Conservation (phyloP, 2,888 invertebrate species). For the Drosophila paranaensis region DNA sequence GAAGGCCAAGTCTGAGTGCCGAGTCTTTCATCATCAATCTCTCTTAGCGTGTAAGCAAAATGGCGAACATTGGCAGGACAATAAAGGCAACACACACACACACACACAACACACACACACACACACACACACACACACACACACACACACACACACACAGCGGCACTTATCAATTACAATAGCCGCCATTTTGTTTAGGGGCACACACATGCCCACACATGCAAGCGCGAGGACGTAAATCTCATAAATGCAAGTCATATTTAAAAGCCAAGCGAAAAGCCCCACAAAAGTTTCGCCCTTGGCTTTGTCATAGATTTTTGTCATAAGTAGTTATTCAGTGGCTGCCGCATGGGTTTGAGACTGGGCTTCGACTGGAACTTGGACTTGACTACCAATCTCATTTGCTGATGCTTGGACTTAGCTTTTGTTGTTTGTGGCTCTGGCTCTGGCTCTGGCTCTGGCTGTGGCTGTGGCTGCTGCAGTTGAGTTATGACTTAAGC, state of each 20-base stretch:
- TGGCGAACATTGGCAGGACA: conserved; percentile 61
- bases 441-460: conserved; percentile 13
- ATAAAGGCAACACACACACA: conserved; percentile 36
- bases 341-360: conserved; percentile 11
- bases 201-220: conserved; percentile 1
- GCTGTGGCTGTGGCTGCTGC: conserved; percentile 44
- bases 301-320: conserved; percentile 62
- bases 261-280: conserved; percentile 69
- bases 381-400: conserved; percentile 36
- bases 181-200: conserved; percentile 60
- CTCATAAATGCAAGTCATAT: conserved; percentile 80
- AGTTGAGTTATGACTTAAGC: conserved; percentile 83
- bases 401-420: conserved; percentile 27
- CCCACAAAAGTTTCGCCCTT: conserved; percentile 60
- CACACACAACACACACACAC: conserved; percentile 3
- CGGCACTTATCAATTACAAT: conserved; percentile 79
- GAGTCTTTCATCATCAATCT: conserved; percentile 81
- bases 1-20: conserved; percentile 18
- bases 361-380: conserved; percentile 23
- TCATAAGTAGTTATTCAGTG: conserved; percentile 52
- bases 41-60: conserved; percentile 72
- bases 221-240: conserved; percentile 52
- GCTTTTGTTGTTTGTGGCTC: conserved; percentile 26
- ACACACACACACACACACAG: conserved; percentile 2
- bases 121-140: conserved; percentile 25